Evolutionary conservation across 1,140 invertebrate genomes (phyloP).

Genomic region (Leptopilina boulardi): DNA sequence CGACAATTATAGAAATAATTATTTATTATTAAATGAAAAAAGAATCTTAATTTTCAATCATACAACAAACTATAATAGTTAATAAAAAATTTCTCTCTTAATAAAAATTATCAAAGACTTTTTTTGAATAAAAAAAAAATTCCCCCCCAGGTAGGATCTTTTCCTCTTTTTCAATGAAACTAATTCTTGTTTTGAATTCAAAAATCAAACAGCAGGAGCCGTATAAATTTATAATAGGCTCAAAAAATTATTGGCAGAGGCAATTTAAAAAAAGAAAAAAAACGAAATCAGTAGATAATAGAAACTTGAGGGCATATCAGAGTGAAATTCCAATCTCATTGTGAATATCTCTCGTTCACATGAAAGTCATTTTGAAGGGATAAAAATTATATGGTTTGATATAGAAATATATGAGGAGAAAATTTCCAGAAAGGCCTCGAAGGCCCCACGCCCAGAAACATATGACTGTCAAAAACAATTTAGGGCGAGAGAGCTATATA

Average conservation of each 20-base stretch:
- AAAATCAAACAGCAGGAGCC: conserved; percentile 7
- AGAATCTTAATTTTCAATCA: no score
- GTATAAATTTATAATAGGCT: neutral
- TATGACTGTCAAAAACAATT: conserved; percentile 44
- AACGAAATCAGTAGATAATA: conserved; percentile 4
- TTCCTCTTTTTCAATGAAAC: neutral
- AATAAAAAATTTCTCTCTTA: no score
- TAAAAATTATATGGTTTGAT: conserved; percentile 33
- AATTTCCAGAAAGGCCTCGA: conserved; percentile 33
- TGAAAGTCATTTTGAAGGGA: neutral
- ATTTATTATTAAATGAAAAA: no score
- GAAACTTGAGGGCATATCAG: neutral
- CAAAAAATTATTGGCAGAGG: neutral
- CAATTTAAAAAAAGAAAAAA: neutral
- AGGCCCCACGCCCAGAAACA: neutral
- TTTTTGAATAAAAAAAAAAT: no score
- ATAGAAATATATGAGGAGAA: neutral
- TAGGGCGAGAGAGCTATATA: neutral
- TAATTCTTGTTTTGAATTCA: neutral
- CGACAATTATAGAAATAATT: no score
- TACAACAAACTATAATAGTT: no score
- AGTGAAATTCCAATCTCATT: conserved; percentile 27
- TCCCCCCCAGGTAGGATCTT: no score
- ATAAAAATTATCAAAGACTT: no score
- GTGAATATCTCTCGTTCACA: neutral